A percentile compares a stretch with the other conserved stretches of the same genome.
Evolutionary conservation across 2,888 invertebrate species (phyloP).

Genomic region (Matsumyia berberina): DNA sequence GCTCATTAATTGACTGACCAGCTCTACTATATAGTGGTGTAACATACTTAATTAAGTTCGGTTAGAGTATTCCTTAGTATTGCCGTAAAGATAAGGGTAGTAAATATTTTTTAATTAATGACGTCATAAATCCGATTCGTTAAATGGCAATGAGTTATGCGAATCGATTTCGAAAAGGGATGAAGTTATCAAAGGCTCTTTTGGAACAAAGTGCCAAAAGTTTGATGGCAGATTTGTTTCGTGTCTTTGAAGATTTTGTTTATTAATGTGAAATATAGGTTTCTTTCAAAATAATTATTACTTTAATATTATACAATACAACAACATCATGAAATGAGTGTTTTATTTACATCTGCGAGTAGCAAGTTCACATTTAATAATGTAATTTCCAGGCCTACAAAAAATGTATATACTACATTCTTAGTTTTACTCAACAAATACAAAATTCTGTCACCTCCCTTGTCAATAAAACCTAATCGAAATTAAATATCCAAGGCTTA

Average conservation of each 20-base stretch:
- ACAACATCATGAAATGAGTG: too few relatives aligned
- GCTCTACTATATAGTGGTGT: not conserved
- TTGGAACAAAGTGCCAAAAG: not conserved
- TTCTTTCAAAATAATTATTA: too few relatives aligned
- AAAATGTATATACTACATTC: too few relatives aligned
- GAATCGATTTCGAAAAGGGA: not conserved
- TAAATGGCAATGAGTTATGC: constrained; percentile 2
- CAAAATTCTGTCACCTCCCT: too few relatives aligned
- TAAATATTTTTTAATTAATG: constrained; percentile 12
- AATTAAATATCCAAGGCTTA: too few relatives aligned
- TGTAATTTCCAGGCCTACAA: too few relatives aligned
- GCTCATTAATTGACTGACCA: constrained; percentile 31
- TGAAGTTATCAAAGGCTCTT: not conserved
- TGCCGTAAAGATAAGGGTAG: constrained; percentile 12
- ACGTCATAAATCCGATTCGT: constrained; percentile 5
- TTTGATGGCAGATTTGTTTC: not conserved
- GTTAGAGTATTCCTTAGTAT: constrained; percentile 12
- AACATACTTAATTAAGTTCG: not conserved
- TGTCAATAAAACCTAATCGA: too few relatives aligned
- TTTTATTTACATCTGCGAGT: too few relatives aligned
- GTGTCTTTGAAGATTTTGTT: not conserved
- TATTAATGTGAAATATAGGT: too few relatives aligned
- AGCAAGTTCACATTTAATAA: too few relatives aligned
- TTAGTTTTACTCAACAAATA: too few relatives aligned
- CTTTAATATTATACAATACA: too few relatives aligned